Percentiles rank a stretch among this genome's conserved stretches.
Conservation (phyloP, 2,888 invertebrate species). For the Pachymerium ferrugineum region DNA sequence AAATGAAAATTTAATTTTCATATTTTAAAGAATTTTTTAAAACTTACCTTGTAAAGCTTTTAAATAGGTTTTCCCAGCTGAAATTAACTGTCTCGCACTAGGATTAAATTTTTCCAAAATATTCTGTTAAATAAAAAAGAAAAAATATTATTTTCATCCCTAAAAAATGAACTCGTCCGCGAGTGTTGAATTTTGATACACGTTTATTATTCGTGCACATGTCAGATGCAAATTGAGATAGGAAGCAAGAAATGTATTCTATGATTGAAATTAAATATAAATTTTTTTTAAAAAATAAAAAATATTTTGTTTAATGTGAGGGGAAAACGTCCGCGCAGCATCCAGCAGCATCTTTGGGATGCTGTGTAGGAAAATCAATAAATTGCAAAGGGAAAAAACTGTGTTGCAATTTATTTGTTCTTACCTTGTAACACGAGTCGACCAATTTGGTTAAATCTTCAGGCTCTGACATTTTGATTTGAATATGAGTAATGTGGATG, state of each 20-base stretch:
- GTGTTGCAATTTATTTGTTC: not conserved
- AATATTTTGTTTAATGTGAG: not conserved
- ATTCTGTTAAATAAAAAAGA: conserved; percentile 57
- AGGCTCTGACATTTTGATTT: conserved; percentile 30
- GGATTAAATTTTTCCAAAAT: conserved; percentile 95
- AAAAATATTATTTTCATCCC: not conserved
- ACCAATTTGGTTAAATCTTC: conserved; percentile 35
- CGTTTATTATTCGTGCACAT: not conserved
- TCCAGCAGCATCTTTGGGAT: not conserved
- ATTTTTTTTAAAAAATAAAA: not conserved
- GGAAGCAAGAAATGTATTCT: too few relatives aligned
- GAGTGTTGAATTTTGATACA: not conserved
- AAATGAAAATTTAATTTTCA: not conserved
- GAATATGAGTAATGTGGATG: too few relatives aligned
- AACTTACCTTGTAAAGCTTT: conserved; percentile 88
- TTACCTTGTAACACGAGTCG: conserved; percentile 35
- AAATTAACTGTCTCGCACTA: conserved; percentile 86
- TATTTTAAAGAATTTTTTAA: not conserved
- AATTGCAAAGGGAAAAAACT: not conserved
- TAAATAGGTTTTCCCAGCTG: conserved; percentile 86
- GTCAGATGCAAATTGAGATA: not conserved
- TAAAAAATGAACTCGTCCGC: not conserved
- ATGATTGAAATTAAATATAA: not conserved
- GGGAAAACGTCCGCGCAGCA: too few relatives aligned
- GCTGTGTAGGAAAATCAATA: not conserved